Conservation (phyloP, 2,888 invertebrate genomes). For the Anticlea derivata region DNA sequence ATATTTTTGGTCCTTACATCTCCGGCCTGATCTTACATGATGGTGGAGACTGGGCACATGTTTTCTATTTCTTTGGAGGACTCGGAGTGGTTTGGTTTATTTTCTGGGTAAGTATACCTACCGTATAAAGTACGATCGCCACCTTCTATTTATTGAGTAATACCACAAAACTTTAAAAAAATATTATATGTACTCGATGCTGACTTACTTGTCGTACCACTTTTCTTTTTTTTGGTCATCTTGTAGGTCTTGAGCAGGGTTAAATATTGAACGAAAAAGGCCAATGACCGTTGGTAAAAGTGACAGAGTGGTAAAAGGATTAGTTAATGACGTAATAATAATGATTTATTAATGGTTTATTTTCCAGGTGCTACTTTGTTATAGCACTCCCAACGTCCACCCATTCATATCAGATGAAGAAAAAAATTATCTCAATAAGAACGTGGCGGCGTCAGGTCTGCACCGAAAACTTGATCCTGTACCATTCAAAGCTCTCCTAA, state of each 20-base stretch:
- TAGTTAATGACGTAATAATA: too few species aligned
- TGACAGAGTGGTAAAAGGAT: too few species aligned
- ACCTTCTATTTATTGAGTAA: too few species aligned
- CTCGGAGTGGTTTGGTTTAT: constrained; percentile 81
- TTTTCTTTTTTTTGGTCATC: too few species aligned
- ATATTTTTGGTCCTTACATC: constrained; percentile 77
- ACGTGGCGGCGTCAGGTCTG: constrained; percentile 80
- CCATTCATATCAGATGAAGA: constrained; percentile 83
- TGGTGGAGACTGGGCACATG: constrained; percentile 81
- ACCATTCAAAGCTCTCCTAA: constrained; percentile 87
- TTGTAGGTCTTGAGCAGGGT: too few species aligned
- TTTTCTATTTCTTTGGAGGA: constrained; percentile 83
- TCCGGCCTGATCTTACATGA: constrained; percentile 73
- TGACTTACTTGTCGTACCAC: too few species aligned
- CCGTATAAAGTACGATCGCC: too few species aligned
- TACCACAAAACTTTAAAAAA: too few species aligned
- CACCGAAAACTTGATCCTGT: constrained; percentile 83
- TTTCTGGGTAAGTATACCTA: constrained; percentile 64
- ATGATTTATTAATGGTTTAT: not conserved
- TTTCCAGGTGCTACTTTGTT: constrained; percentile 67
- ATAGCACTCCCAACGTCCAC: constrained; percentile 75
- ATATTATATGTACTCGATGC: too few species aligned
- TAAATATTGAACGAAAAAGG: too few species aligned
- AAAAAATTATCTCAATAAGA: constrained; percentile 71
- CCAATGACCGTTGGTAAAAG: too few species aligned